phyloP scores from a whole-genome alignment of 2,888 invertebrate species.

The Heliconius hortense region DNA sequence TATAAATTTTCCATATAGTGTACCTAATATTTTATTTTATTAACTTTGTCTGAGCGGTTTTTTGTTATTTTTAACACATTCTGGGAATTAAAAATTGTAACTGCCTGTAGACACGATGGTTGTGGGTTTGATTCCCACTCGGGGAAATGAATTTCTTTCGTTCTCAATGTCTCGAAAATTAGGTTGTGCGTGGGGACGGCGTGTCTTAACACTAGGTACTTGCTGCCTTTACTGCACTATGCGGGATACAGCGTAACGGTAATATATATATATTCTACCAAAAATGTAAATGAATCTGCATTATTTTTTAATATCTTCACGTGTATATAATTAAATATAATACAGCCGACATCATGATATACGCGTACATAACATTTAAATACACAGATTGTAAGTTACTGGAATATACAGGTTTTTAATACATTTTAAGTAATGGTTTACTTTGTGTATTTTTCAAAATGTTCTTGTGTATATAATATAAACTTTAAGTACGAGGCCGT shows the following conservation, averaged over 20 bases:
- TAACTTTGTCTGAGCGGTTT: neutral
- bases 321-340: neutral
- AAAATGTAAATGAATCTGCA: neutral
- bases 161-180: neutral
- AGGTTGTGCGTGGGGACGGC: neutral
- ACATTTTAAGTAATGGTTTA: neutral
- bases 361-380: too few species aligned
- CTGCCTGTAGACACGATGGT: neutral
- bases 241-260: too few species aligned
- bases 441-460: neutral
- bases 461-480: neutral
- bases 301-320: neutral
- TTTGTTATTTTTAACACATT: neutral
- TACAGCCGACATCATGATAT: too few species aligned
- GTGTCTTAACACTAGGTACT: neutral
- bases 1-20: neutral
- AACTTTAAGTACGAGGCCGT: neutral
- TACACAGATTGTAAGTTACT: neutral
- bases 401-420: conserved; percentile 11
- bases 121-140: neutral
- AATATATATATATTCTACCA: neutral
- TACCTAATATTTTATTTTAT: neutral
- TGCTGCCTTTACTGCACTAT: neutral
- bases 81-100: neutral
- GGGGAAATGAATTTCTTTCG: neutral